Percentiles rank a stretch among this genome's conserved stretches.
Conservation (phyloP, 2,113 vertebrate genomes). For the Scortum barcoo region DNA sequence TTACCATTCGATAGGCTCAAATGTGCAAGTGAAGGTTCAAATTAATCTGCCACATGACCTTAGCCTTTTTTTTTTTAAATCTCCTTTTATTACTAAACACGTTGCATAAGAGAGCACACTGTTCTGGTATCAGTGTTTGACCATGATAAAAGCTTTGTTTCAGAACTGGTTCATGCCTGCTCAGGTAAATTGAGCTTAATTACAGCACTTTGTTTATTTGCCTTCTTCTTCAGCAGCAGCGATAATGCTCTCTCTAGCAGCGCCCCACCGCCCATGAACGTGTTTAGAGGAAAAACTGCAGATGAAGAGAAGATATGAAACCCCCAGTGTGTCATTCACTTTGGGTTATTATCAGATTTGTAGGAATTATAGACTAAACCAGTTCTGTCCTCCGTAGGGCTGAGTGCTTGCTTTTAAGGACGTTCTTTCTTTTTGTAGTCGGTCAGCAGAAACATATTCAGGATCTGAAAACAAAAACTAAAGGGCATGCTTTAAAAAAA, state of each 20-base stretch:
- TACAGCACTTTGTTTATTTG: background rate
- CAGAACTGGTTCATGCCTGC: background rate
- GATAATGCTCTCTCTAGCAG: background rate
- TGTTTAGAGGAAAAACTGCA: constrained; percentile 28
- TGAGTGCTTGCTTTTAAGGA: background rate
- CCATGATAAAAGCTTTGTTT: background rate
- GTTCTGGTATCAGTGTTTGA: background rate
- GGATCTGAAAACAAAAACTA: background rate
- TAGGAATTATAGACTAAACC: constrained; percentile 14
- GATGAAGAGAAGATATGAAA: constrained; percentile 19
- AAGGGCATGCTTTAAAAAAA: background rate
- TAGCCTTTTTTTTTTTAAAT: too few relatives aligned
- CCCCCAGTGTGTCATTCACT: background rate
- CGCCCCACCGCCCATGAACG: background rate
- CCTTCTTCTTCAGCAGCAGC: background rate
- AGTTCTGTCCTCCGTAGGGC: background rate
- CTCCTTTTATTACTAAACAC: background rate
- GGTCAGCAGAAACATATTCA: background rate
- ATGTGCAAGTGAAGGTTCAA: background rate
- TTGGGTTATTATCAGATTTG: constrained; percentile 20
- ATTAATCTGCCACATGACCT: background rate
- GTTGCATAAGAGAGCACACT: background rate
- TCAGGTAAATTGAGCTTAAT: constrained; percentile 5
- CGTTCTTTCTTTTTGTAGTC: background rate
- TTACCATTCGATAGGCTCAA: background rate